Conservation (phyloP, 2,797 vertebrate species). For the Necrosyrtes monachus region DNA sequence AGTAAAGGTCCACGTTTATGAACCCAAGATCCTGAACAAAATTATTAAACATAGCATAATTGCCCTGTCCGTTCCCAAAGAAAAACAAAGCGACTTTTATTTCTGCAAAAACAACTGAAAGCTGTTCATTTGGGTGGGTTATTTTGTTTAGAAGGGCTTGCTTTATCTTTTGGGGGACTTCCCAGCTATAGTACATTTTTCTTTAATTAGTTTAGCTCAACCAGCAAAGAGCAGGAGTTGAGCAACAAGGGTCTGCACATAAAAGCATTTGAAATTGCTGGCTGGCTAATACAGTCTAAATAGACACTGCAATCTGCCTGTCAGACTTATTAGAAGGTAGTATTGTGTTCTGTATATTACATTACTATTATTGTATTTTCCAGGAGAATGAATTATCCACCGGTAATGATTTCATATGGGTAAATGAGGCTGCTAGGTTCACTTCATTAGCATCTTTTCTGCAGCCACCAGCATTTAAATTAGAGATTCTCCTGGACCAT, state of each 20-base stretch:
- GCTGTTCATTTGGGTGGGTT: background rate
- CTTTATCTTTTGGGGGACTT: background rate
- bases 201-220: slow-evolving; percentile 23
- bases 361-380: slow-evolving; percentile 43
- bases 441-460: slow-evolving; percentile 19
- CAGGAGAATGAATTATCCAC: slow-evolving; percentile 40
- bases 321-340: slow-evolving; percentile 41
- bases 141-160: background rate
- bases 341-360: background rate
- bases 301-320: slow-evolving; percentile 13
- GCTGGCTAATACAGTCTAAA: slow-evolving; percentile 27
- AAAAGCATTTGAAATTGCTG: slow-evolving; percentile 22
- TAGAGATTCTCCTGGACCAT: background rate
- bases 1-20: background rate
- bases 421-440: slow-evolving; percentile 30
- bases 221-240: background rate
- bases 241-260: background rate
- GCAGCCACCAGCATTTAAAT: background rate
- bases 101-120: background rate
- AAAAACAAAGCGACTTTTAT: background rate
- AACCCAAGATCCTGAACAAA: background rate
- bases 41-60: background rate
- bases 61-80: background rate
- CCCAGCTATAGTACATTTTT: background rate
- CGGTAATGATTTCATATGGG: background rate